phyloP scores from a whole-genome alignment of 2,797 vertebrate species.

The Takifugu ocellatus region DNA sequence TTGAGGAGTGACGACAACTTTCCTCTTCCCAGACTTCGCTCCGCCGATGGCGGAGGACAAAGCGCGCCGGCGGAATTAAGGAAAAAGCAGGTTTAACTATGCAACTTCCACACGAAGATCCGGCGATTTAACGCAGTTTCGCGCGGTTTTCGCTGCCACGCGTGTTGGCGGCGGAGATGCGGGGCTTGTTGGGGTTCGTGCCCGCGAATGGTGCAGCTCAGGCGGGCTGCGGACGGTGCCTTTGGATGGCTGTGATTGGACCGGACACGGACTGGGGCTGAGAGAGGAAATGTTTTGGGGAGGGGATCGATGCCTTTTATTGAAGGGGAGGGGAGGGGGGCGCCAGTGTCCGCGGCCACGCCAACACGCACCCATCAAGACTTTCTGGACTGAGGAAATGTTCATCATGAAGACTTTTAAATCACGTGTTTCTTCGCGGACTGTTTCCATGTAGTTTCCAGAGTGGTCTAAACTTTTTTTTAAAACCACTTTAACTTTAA shows the following conservation, averaged over 20 bases:
- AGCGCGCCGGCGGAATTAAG: background rate
- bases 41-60: slow-evolving; percentile 10
- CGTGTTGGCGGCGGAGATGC: slow-evolving; percentile 63
- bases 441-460: too few species aligned
- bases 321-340: slow-evolving; percentile 24
- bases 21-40: slow-evolving; percentile 47
- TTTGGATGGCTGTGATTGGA: slow-evolving; percentile 64
- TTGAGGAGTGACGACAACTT: slow-evolving; percentile 73
- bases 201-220: slow-evolving; percentile 56
- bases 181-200: slow-evolving; percentile 43
- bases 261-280: slow-evolving; percentile 76
- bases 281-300: slow-evolving; percentile 55
- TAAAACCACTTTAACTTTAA: too few species aligned
- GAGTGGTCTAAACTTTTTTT: too few species aligned
- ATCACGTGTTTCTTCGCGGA: too few species aligned
- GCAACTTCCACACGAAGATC: slow-evolving; percentile 36
- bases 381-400: background rate
- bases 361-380: slow-evolving; percentile 21
- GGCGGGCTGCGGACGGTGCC: slow-evolving; percentile 56
- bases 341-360: slow-evolving; percentile 33
- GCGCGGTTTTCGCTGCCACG: slow-evolving; percentile 20
- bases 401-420: too few species aligned
- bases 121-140: slow-evolving; percentile 13
- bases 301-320: slow-evolving; percentile 59
- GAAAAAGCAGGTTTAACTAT: slow-evolving; percentile 13